phyloP scores from a whole-genome alignment of 1,140 invertebrate species.

The Dendrolimus punctatus region DNA sequence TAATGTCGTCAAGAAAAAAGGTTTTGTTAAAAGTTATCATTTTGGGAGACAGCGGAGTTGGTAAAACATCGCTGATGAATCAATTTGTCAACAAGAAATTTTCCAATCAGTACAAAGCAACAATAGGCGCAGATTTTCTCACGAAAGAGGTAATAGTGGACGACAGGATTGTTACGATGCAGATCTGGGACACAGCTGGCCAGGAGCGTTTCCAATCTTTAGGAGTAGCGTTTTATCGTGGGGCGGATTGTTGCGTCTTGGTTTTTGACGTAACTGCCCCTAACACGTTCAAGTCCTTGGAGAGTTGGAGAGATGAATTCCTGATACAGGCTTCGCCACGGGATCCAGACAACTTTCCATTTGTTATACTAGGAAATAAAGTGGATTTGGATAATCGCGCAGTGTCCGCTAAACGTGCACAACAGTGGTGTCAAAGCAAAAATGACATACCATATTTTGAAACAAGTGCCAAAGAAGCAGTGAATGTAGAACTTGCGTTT shows the following conservation, averaged over 20 bases:
- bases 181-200: conserved; percentile 99
- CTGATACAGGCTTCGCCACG: conserved; percentile 97
- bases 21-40: conserved; percentile 98
- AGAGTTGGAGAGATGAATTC: conserved; percentile 99
- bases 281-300: conserved; percentile 97
- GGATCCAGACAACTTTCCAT: conserved; percentile 99
- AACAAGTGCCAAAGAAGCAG: conserved; percentile 98
- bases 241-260: conserved; percentile 99
- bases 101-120: conserved; percentile 99
- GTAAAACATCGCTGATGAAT: conserved; percentile 99
- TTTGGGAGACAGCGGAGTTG: conserved; percentile 97
- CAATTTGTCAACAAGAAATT: conserved; percentile 99
- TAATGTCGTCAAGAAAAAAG: conserved; percentile 96
- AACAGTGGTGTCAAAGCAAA: conserved; percentile 98
- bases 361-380: conserved; percentile 99
- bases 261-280: conserved; percentile 98
- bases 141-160: conserved; percentile 99
- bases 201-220: conserved; percentile 99
- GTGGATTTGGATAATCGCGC: conserved; percentile 97
- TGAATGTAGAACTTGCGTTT: conserved; percentile 98
- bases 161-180: conserved; percentile 98
- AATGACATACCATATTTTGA: conserved; percentile 99
- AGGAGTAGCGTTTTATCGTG: conserved; percentile 99
- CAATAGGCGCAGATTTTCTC: conserved; percentile 99
- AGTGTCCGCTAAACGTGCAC: conserved; percentile 95